phyloP scores from a whole-genome alignment of 2,888 invertebrate species.

The Rhogogaster chlorosoma region DNA sequence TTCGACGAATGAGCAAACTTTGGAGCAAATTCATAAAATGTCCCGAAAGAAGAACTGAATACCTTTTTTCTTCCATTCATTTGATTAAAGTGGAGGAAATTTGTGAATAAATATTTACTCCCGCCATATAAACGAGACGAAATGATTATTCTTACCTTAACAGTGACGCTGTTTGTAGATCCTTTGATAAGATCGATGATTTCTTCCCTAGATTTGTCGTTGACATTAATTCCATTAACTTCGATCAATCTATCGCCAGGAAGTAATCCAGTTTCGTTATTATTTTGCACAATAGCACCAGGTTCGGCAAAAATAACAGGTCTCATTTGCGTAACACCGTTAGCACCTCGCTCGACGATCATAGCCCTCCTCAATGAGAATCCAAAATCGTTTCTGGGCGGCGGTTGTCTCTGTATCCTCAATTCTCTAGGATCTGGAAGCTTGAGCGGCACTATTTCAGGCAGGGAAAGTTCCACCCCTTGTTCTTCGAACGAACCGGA shows the following conservation, averaged over 20 bases:
- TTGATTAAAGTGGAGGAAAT: neutral
- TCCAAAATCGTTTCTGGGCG: constrained; percentile 95
- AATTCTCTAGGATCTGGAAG: constrained; percentile 87
- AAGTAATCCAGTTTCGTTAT: constrained; percentile 89
- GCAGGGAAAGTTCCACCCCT: constrained; percentile 83
- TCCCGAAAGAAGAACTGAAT: neutral
- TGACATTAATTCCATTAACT: constrained; percentile 93
- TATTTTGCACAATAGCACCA: constrained; percentile 85
- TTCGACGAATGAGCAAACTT: neutral
- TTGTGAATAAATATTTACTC: neutral
- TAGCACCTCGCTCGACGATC: constrained; percentile 84
- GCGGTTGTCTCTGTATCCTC: constrained; percentile 88
- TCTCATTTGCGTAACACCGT: constrained; percentile 81
- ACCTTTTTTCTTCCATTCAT: neutral
- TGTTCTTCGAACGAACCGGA: constrained; percentile 87
- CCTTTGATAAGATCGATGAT: constrained; percentile 96
- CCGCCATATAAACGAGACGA: neutral
- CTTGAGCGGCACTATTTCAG: constrained; percentile 84
- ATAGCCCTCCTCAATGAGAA: constrained; percentile 95
- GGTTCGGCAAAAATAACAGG: constrained; percentile 95
- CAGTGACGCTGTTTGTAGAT: constrained; percentile 89
- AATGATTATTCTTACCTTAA: constrained; percentile 84
- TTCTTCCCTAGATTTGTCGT: constrained; percentile 92
- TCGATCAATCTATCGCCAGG: constrained; percentile 97
- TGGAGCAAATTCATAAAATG: neutral